phyloP scores from a whole-genome alignment of 2,888 invertebrate genomes.

The Ornithoptera priamus region DNA sequence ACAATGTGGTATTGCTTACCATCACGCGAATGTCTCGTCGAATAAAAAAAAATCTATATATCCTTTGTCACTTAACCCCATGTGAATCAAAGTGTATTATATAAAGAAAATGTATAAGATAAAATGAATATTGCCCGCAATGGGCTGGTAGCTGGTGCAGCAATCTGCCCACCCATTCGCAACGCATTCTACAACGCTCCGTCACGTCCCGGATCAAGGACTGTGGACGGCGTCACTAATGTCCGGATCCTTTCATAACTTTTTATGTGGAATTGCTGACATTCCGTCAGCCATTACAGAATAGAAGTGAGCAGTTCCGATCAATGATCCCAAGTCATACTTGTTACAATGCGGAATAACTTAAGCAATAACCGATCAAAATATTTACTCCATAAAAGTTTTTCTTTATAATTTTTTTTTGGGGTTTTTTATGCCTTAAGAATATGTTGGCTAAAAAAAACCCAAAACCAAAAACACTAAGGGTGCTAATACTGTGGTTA shows the following conservation, averaged over 20 bases:
- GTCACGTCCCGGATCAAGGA: conserved; percentile 17
- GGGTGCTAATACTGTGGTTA: too few species aligned
- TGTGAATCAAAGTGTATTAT: too few species aligned
- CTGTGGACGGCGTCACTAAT: conserved; percentile 10
- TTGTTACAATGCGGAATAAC: not conserved
- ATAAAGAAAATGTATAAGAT: too few species aligned
- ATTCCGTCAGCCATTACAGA: conserved; percentile 16
- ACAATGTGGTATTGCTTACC: too few species aligned
- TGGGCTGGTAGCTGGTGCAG: not conserved
- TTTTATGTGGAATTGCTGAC: conserved; percentile 21
- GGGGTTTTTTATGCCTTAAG: too few species aligned
- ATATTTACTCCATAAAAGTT: too few species aligned
- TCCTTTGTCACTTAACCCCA: too few species aligned
- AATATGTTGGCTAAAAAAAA: too few species aligned
- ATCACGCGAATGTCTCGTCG: too few species aligned
- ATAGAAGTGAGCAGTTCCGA: conserved; percentile 2
- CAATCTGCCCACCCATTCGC: conserved; percentile 13
- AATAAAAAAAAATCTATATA: too few species aligned
- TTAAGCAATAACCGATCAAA: not conserved
- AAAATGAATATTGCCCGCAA: not conserved
- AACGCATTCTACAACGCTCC: conserved; percentile 10
- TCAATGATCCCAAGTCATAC: not conserved
- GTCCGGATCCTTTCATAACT: conserved; percentile 16
- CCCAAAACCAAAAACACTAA: too few species aligned
- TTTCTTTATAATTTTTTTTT: too few species aligned